A percentile compares a stretch with the other conserved stretches of the same genome.
phyloP scores from a whole-genome alignment of 92 coral and sea anemone genomes.

The Porites divaricata region DNA sequence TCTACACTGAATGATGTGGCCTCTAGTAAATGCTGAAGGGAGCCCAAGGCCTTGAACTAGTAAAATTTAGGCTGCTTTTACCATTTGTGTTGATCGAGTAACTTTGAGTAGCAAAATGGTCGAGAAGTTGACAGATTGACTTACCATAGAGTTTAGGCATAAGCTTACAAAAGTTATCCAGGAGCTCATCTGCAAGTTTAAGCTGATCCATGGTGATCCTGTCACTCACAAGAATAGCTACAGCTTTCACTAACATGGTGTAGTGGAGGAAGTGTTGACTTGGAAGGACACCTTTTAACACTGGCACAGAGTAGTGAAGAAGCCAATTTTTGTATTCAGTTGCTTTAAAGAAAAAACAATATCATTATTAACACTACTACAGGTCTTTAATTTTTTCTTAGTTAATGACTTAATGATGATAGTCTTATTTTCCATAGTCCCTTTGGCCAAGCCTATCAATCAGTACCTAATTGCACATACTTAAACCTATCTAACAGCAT shows the following conservation, averaged over 20 bases:
- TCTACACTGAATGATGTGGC: no score
- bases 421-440: no score
- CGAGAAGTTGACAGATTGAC: background rate
- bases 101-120: no score
- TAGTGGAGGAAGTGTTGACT: conserved; percentile 34
- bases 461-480: no score
- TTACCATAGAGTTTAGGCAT: conserved; percentile 56
- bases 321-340: conserved; percentile 61
- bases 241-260: conserved; percentile 46
- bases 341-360: conserved; percentile 18
- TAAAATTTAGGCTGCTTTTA: no score
- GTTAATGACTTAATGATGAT: no score
- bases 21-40: no score
- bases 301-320: conserved; percentile 60
- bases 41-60: no score
- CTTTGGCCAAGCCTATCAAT: no score
- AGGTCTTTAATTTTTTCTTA: no score
- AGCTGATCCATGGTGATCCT: conserved; percentile 27
- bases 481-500: background rate
- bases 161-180: conserved; percentile 52
- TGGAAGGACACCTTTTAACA: conserved; percentile 51
- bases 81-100: no score
- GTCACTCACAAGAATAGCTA: conserved; percentile 46
- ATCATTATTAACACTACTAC: no score
- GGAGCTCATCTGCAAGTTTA: conserved; percentile 44